A percentile compares a stretch with the other conserved stretches of the same genome.
Evolutionary conservation across 2,113 vertebrate genomes (phyloP).

Genomic region (Gavia stellata): DNA sequence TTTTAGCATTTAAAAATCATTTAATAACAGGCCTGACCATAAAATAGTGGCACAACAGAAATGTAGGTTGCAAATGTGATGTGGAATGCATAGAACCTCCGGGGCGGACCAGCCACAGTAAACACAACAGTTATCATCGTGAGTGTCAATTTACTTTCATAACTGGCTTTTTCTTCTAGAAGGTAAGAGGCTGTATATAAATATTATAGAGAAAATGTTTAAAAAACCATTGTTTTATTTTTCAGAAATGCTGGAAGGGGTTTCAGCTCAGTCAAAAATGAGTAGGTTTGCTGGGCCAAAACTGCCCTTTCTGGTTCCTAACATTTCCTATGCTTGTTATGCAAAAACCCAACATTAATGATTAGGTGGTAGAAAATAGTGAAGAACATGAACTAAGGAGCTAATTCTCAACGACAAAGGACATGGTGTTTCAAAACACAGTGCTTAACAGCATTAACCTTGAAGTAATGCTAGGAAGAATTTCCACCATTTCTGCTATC

Average conservation of each 20-base stretch:
- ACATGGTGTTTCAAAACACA: not conserved
- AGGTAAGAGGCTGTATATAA: not conserved
- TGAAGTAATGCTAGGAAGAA: conserved; percentile 10
- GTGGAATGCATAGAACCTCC: conserved; percentile 34
- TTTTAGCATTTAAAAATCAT: conserved; percentile 22
- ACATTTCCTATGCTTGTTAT: not conserved
- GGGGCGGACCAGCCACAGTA: not conserved
- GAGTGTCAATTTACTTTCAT: conserved; percentile 12
- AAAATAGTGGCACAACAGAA: conserved; percentile 18
- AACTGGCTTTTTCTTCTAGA: not conserved
- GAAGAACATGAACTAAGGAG: not conserved
- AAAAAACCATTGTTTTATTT: not conserved
- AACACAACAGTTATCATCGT: not conserved
- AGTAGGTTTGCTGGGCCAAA: not conserved
- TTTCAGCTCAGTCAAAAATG: not conserved
- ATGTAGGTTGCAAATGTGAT: not conserved
- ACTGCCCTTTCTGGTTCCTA: not conserved
- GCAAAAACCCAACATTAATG: not conserved
- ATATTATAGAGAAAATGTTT: not conserved
- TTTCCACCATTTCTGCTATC: not conserved
- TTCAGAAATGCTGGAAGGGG: not conserved
- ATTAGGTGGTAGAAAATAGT: not conserved
- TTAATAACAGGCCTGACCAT: conserved; percentile 15
- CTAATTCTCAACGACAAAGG: not conserved
- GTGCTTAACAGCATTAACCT: not conserved